Conservation (phyloP, 30 jellyfish, hydroid and myxozoan genomes). For the Hydra vulgaris region DNA sequence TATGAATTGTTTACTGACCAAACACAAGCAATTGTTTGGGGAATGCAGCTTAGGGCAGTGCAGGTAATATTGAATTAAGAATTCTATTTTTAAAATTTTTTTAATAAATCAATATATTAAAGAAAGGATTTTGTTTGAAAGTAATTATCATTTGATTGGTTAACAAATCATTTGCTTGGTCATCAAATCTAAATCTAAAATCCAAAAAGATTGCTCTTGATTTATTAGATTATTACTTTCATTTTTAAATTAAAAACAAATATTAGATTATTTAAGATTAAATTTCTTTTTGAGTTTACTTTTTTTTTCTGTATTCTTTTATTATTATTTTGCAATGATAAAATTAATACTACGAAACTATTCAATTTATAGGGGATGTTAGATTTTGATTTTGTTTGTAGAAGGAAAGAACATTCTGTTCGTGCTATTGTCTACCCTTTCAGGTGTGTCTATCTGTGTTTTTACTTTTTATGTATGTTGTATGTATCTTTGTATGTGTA, state of each 20-base stretch:
- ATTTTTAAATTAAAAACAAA: too few relatives aligned
- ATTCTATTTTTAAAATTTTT: not conserved
- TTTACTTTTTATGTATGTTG: not conserved
- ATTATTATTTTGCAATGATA: too few relatives aligned
- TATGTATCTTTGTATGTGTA: not conserved
- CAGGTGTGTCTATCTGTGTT: constrained; percentile 42
- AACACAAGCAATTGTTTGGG: constrained; percentile 95
- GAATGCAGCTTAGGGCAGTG: constrained; percentile 92
- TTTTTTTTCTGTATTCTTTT: too few relatives aligned
- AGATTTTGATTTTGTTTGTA: constrained; percentile 93
- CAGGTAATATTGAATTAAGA: constrained; percentile 44
- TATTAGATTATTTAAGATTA: too few relatives aligned
- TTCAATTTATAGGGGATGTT: constrained; percentile 78
- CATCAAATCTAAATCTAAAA: too few relatives aligned
- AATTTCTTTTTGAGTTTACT: too few relatives aligned
- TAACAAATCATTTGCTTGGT: too few relatives aligned
- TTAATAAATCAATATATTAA: too few relatives aligned
- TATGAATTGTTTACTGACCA: constrained; percentile 29
- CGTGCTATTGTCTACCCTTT: constrained; percentile 94
- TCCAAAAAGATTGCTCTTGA: not conserved
- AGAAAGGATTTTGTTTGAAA: too few relatives aligned
- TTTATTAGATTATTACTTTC: not conserved
- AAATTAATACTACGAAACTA: too few relatives aligned
- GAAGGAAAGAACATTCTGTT: constrained; percentile 77
- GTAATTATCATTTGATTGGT: too few relatives aligned